Evolutionary conservation across 2,113 vertebrate genomes (phyloP).

Genomic region (Damaliscus lunatus): DNA sequence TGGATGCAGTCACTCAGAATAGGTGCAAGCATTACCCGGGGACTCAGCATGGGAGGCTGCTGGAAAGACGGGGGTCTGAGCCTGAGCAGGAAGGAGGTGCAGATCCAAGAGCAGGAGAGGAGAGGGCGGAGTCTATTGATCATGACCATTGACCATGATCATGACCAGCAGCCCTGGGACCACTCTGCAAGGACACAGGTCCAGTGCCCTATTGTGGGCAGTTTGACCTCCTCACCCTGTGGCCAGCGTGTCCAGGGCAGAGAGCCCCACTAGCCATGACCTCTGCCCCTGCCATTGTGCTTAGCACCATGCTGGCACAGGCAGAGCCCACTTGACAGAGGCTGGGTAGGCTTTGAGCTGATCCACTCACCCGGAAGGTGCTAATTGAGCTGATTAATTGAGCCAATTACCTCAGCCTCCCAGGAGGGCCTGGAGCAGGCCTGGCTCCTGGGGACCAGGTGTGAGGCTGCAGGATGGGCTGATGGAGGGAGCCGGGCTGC

Average conservation of each 20-base stretch:
- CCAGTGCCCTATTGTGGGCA: background rate
- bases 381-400: conserved; percentile 70
- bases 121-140: background rate
- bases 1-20: background rate
- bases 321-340: background rate
- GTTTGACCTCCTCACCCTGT: background rate
- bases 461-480: background rate
- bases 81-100: background rate
- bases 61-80: background rate
- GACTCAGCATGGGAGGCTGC: background rate
- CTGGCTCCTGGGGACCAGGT: conserved; percentile 45
- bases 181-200: background rate
- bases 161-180: too few species aligned
- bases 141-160: background rate
- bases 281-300: background rate
- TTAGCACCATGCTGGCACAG: background rate
- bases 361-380: conserved; percentile 38
- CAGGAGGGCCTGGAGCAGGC: conserved; percentile 42
- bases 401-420: conserved; percentile 60
- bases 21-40: background rate
- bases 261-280: background rate
- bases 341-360: background rate
- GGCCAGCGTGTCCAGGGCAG: background rate
- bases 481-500: background rate
- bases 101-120: background rate